Evolutionary conservation across 2,113 vertebrate genomes (phyloP).

Genomic region (Tretioscincus oriximinensis): DNA sequence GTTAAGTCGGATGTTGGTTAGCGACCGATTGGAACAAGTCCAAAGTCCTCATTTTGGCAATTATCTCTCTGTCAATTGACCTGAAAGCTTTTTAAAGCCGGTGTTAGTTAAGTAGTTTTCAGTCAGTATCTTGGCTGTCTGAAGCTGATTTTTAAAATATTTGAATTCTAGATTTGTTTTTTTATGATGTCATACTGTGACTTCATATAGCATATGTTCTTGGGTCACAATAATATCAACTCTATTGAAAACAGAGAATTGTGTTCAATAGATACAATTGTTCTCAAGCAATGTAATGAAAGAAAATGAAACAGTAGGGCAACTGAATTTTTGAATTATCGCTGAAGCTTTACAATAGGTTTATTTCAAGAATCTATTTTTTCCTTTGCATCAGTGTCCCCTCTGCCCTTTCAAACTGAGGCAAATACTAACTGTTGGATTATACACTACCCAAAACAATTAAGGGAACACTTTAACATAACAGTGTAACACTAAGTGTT

Average conservation of each 20-base stretch:
- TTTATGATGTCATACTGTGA: slow-evolving; percentile 9
- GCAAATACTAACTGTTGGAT: too few relatives aligned
- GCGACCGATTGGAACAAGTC: slow-evolving; percentile 18
- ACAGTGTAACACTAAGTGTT: too few relatives aligned
- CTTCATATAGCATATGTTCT: neutral
- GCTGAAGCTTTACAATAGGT: too few relatives aligned
- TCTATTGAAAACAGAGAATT: slow-evolving; percentile 25
- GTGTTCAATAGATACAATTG: slow-evolving; percentile 29
- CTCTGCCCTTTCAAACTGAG: too few relatives aligned
- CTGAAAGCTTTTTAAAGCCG: neutral
- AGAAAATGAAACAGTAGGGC: neutral
- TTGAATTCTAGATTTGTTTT: neutral
- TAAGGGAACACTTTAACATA: too few relatives aligned
- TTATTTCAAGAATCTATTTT: too few relatives aligned
- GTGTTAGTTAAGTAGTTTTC: neutral
- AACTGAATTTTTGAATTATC: neutral
- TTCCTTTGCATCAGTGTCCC: too few relatives aligned
- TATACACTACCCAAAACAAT: too few relatives aligned
- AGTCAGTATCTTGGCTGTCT: slow-evolving; percentile 6
- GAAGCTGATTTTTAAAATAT: slow-evolving; percentile 18
- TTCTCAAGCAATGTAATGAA: neutral
- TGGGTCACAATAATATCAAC: slow-evolving; percentile 7
- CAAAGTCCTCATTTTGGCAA: neutral
- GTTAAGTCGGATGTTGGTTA: slow-evolving; percentile 25
- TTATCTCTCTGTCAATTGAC: neutral